Conservation (phyloP, 2,888 invertebrate species). For the Ornithoptera priamus region DNA sequence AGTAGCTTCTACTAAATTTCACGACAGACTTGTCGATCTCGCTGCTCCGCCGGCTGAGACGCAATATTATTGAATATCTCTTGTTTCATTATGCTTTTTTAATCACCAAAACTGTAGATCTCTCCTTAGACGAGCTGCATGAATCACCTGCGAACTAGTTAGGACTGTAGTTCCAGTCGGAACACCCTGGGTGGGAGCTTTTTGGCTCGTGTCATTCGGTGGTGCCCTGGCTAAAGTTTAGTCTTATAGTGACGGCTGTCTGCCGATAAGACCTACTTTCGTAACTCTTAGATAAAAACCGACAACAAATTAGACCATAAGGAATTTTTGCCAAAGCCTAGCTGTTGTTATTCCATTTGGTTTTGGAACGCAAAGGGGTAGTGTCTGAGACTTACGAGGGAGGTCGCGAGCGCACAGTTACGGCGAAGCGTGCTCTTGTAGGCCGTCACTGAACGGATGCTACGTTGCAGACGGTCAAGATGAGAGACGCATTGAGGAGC, state of each 20-base stretch:
- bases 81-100: constrained; percentile 36
- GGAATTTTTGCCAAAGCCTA: no score
- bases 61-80: constrained; percentile 23
- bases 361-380: neutral
- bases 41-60: constrained; percentile 23
- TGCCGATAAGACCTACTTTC: neutral
- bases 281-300: constrained; percentile 12
- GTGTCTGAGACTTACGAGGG: neutral
- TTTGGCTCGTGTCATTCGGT: constrained; percentile 18
- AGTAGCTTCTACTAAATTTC: constrained; percentile 29
- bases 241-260: neutral
- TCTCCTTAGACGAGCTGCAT: constrained; percentile 40
- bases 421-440: neutral
- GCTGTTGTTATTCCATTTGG: neutral
- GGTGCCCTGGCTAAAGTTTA: constrained; percentile 26
- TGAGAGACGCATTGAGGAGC: constrained; percentile 97
- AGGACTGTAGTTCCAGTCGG: constrained; percentile 27
- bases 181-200: constrained; percentile 29
- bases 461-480: constrained; percentile 88
- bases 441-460: constrained; percentile 23
- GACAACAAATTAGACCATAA: no score
- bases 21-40: constrained; percentile 12
- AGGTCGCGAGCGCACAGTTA: no score
- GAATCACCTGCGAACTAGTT: constrained; percentile 33
- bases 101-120: constrained; percentile 34